Evolutionary conservation across 2,888 invertebrate genomes (phyloP).

Genomic region (Tinea semifulvella): DNA sequence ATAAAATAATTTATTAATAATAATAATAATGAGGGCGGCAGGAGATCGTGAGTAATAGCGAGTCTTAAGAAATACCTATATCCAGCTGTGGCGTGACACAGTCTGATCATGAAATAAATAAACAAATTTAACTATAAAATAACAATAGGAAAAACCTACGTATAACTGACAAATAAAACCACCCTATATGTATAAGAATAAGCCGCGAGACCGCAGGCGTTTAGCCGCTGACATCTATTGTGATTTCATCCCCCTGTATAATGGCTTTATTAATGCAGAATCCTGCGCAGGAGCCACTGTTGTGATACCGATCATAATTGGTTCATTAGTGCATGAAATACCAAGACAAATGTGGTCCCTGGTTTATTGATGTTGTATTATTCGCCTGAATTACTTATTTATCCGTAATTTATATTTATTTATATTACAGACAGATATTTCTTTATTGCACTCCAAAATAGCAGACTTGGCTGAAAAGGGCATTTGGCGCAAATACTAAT

Average conservation of each 20-base stretch:
- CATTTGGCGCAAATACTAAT: too few relatives aligned
- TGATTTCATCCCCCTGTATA: constrained; percentile 29
- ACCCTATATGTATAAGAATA: constrained; percentile 35
- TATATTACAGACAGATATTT: too few relatives aligned
- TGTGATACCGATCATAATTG: constrained; percentile 48
- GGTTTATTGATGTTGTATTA: constrained; percentile 24
- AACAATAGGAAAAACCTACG: constrained; percentile 12
- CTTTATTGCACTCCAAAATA: too few relatives aligned
- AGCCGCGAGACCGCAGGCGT: constrained; percentile 57
- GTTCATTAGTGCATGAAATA: constrained; percentile 59
- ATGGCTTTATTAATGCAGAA: constrained; percentile 24
- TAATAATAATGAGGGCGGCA: too few relatives aligned
- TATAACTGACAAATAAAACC: too few relatives aligned
- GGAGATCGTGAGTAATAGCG: too few relatives aligned
- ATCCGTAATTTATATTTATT: too few relatives aligned
- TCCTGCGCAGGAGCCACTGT: constrained; percentile 39
- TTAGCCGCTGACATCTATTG: constrained; percentile 53
- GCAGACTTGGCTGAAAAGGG: too few relatives aligned
- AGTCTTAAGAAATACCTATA: too few relatives aligned
- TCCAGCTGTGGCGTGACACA: too few relatives aligned
- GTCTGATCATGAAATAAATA: too few relatives aligned
- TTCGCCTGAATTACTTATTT: not conserved
- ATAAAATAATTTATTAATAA: too few relatives aligned
- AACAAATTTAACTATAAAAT: not conserved
- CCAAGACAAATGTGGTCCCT: constrained; percentile 21